These are phyloP conservation scores for Scotopteryx bipunctaria DNA, from an alignment of 2,888 invertebrate species.

Conservation along the genomic window DNA sequence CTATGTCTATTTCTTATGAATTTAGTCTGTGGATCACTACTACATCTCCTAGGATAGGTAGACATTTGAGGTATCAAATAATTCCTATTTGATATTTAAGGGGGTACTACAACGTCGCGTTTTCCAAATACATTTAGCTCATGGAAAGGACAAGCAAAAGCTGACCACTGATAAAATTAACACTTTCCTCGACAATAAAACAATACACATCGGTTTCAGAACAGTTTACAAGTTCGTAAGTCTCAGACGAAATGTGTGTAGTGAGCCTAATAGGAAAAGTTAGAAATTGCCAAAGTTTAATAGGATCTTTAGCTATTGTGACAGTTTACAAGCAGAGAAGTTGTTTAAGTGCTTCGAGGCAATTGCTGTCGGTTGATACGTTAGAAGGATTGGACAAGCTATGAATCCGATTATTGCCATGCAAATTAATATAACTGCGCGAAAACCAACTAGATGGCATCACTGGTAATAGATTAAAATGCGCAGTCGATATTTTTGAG, in stretches of 20 bases:
- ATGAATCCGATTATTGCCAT: not conserved
- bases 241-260: slow-evolving; percentile 53
- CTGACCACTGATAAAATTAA: slow-evolving; percentile 4
- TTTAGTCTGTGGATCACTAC: too few species aligned
- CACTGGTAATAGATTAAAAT: too few species aligned
- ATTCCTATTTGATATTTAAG: too few species aligned
- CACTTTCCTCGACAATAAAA: slow-evolving; percentile 29
- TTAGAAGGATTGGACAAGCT: slow-evolving; percentile 3
- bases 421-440: too few species aligned
- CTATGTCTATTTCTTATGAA: too few species aligned
- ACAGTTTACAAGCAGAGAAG: slow-evolving; percentile 67
- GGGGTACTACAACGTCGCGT: too few species aligned
- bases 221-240: slow-evolving; percentile 43
- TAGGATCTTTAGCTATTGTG: slow-evolving; percentile 76
- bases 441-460: too few species aligned
- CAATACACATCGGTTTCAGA: slow-evolving; percentile 34
- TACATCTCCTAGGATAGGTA: too few species aligned
- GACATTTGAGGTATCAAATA: too few species aligned
- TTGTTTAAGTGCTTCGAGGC: slow-evolving; percentile 62
- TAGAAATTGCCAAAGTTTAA: slow-evolving; percentile 76
- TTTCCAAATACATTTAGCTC: too few species aligned
- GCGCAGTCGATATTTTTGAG: too few species aligned
- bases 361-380: slow-evolving; percentile 49
- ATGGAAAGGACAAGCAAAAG: not conserved
- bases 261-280: slow-evolving; percentile 74